phyloP scores from a whole-genome alignment of 1,140 invertebrate species.

The Phenacoccus solenopsis region DNA sequence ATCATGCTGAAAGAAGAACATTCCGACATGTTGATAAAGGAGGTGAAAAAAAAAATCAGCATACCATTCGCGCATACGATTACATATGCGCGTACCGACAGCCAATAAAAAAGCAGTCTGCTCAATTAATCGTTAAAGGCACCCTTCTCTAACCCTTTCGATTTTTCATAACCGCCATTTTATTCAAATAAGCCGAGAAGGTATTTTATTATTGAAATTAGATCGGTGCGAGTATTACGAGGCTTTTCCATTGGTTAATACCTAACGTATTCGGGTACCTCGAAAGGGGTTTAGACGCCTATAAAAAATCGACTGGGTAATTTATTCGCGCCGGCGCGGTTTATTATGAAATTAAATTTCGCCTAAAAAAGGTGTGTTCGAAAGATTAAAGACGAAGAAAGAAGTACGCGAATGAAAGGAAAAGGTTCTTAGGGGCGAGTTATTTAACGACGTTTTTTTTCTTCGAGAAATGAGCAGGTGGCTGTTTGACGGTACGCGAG shows the following conservation, averaged over 20 bases:
- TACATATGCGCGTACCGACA: neutral
- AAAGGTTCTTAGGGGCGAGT: neutral
- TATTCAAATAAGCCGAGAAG: neutral
- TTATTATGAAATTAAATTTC: constrained; percentile 14
- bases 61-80: neutral
- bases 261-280: neutral
- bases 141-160: neutral
- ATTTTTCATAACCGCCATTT: constrained; percentile 2
- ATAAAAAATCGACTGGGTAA: constrained; percentile 3
- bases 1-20: neutral
- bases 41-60: neutral
- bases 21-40: neutral
- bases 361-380: neutral
- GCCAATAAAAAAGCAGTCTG: neutral
- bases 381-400: neutral
- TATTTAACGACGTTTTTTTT: constrained; percentile 13
- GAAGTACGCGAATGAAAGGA: too few species aligned
- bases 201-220: constrained; percentile 7
- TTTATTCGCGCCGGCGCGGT: constrained; percentile 8
- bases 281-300: neutral
- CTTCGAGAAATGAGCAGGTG: neutral
- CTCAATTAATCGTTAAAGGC: neutral
- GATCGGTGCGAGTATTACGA: neutral
- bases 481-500: neutral
- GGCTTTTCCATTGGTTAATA: neutral